Conservation (phyloP, 2,888 invertebrate species). For the Andrena flavipes region DNA sequence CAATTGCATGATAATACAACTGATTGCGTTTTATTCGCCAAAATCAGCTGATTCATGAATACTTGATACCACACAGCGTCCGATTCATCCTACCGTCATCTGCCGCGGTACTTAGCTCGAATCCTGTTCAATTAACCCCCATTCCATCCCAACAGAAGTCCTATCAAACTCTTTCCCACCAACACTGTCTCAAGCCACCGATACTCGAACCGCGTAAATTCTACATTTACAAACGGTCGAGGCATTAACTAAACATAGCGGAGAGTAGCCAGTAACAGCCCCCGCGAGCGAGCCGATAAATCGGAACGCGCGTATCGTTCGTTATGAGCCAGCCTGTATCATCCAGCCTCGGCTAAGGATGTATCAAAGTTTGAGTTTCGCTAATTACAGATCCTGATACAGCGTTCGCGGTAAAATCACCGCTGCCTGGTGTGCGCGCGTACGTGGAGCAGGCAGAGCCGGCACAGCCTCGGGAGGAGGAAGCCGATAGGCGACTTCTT, state of each 20-base stretch:
- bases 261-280: not conserved
- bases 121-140: not conserved
- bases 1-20: too few species aligned
- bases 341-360: constrained; percentile 21
- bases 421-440: not conserved
- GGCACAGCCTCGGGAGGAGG: constrained; percentile 46
- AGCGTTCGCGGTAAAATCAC: constrained; percentile 44
- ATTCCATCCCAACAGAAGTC: not conserved
- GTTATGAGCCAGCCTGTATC: constrained; percentile 23
- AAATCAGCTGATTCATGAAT: too few species aligned
- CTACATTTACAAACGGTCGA: not conserved
- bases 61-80: too few species aligned
- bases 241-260: constrained; percentile 1
- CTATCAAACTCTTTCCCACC: not conserved
- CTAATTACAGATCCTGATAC: constrained; percentile 53
- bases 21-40: too few species aligned
- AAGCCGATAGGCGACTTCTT: constrained; percentile 63
- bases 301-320: constrained; percentile 10
- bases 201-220: not conserved
- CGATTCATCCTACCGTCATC: too few species aligned
- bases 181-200: not conserved
- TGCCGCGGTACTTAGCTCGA: too few species aligned
- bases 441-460: constrained; percentile 19
- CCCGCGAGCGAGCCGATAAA: constrained; percentile 4
- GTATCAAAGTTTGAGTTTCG: constrained; percentile 52